Percentiles rank a stretch among this genome's conserved stretches.
Evolutionary conservation across 1,140 invertebrate species (phyloP).

Genomic region (Brachionus paranguensis): DNA sequence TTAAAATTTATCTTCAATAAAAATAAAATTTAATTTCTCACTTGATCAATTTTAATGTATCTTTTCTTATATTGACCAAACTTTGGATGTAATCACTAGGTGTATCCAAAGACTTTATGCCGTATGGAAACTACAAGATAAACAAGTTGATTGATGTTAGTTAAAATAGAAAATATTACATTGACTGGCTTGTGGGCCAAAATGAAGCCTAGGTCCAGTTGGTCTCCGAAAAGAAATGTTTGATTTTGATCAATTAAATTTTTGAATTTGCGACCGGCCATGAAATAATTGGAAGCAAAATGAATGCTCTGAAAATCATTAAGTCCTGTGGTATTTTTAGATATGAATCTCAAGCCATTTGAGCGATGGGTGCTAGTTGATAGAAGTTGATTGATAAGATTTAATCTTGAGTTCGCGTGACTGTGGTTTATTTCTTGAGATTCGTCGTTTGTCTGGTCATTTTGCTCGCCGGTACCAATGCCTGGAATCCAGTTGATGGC

Average conservation of each 20-base stretch:
- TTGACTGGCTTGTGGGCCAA: background rate
- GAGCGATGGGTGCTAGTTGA: background rate
- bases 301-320: slow-evolving; percentile 22
- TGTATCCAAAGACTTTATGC: slow-evolving; percentile 86
- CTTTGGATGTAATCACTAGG: slow-evolving; percentile 92
- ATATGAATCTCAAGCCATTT: background rate
- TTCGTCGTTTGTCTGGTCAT: background rate
- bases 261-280: slow-evolving; percentile 35
- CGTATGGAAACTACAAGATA: slow-evolving; percentile 78
- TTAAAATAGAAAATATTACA: background rate
- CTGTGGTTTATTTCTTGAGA: background rate
- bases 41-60: slow-evolving; percentile 80
- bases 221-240: slow-evolving; percentile 36
- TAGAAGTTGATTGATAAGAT: slow-evolving; percentile 16
- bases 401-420: slow-evolving; percentile 10
- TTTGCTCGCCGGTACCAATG: background rate
- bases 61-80: slow-evolving; percentile 90
- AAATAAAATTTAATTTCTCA: slow-evolving; percentile 43
- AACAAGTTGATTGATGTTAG: background rate
- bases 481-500: background rate
- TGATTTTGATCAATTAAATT: slow-evolving; percentile 31
- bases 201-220: slow-evolving; percentile 16
- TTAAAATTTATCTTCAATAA: background rate
- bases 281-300: background rate
- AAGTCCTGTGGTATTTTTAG: background rate